These are phyloP conservation scores for Scytalopus superciliaris DNA, from an alignment of 2,113 vertebrate genomes.

Conservation along the genomic window DNA sequence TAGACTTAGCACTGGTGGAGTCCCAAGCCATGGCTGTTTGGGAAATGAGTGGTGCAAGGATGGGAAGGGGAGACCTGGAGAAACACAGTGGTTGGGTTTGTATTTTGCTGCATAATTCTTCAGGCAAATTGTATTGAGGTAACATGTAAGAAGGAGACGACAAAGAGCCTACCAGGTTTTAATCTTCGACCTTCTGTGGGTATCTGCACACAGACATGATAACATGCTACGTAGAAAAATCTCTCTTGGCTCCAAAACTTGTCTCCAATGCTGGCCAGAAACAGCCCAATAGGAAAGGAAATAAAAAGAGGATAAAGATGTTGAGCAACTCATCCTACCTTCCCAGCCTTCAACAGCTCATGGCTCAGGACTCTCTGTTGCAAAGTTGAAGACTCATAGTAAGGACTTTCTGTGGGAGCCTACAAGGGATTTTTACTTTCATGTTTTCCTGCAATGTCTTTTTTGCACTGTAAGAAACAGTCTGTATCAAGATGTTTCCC, in stretches of 20 bases:
- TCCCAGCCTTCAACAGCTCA: neutral
- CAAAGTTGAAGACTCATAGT: neutral
- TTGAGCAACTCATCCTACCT: neutral
- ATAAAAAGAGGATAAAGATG: neutral
- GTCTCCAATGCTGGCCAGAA: neutral
- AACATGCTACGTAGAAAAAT: neutral
- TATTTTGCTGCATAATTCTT: neutral
- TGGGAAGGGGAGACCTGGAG: neutral
- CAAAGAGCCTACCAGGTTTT: neutral
- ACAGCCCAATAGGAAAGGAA: neutral
- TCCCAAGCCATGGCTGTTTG: neutral
- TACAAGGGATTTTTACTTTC: neutral
- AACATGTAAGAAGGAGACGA: neutral
- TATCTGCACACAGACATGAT: neutral
- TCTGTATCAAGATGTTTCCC: neutral
- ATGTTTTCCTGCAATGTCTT: neutral
- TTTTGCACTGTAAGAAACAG: neutral
- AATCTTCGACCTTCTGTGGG: neutral
- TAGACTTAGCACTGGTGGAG: neutral
- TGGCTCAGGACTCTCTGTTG: neutral
- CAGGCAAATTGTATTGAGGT: neutral
- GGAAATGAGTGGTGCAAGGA: neutral
- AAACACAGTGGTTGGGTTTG: fast-evolving
- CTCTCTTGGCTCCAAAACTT: neutral
- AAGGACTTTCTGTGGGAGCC: neutral